Base-by-base conservation (phyloP, 2,797 vertebrate genomes). In the Nannoperca australis region DNA sequence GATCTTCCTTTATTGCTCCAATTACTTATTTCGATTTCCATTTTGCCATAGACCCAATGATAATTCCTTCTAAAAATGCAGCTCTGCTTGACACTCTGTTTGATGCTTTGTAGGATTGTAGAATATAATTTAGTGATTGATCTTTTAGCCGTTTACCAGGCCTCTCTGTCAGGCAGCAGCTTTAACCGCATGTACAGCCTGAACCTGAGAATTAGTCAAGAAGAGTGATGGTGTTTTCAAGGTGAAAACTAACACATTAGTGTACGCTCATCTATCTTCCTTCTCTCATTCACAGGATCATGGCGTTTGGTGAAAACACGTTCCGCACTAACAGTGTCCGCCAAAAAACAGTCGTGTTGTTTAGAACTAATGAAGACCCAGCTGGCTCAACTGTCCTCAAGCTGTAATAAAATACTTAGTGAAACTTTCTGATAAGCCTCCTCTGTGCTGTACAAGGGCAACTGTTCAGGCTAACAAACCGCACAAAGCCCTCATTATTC, bases 191-290 rank as follows among this genome's bases (percentile, higher is more conserved):
- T 77, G 82, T 84, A 62, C 80, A 74, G 89, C 51, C 68, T 20
- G 76, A 76, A 83, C 83, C 79, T 79, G 78, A 78, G 76, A 91
- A 93, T 94, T 90, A 91, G 87, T 94, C 93, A 93, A 81, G 79
- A 93, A 93, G 93, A 94, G 70, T 77, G 91, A 94, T 93, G 90
- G 71, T 61, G 81, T 86, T 87, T 90, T 92, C 88, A 90, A 92
- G 92, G 91, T 94, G 91, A 94, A 92, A 94, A 94, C 91, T 73
- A 93, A 94, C 90, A 91, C 88, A 80, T 92, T 72, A 70, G 80
- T 65, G 70, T 81, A 70, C 30, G 32, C 79, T 83, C 88, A 91
- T 94, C 91, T 78, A 69, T 95, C 92, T 90, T 85, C 78, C 47
- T 20, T 78, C 70, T 79, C 56, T 89, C 83, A 66, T 85, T 91